phyloP scores from a whole-genome alignment of 2,113 vertebrate genomes.

The Scolopax mira region DNA sequence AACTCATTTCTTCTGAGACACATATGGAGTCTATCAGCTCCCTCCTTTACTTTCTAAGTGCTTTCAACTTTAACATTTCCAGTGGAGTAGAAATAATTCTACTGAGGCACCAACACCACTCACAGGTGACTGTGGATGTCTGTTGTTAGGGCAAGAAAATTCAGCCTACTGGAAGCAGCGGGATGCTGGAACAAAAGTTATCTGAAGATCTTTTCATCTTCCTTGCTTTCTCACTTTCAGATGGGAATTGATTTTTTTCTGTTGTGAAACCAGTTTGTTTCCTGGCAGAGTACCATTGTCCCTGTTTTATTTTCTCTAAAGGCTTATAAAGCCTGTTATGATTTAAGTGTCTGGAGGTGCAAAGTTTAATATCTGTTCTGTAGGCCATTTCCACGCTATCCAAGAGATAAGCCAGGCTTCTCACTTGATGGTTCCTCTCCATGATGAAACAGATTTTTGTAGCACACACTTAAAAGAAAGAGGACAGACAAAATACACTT shows the following conservation, averaged over 20 bases:
- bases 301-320: neutral
- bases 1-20: neutral
- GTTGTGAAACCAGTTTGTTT: neutral
- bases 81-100: neutral
- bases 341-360: constrained; percentile 73
- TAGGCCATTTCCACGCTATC: constrained; percentile 64
- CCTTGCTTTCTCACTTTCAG: neutral
- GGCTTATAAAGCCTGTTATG: constrained; percentile 62
- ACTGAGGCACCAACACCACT: neutral
- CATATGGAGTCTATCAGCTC: neutral
- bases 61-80: neutral
- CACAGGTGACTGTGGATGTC: neutral
- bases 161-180: neutral
- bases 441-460: neutral
- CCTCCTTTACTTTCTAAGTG: neutral
- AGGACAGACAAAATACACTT: neutral
- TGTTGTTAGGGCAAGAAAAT: neutral
- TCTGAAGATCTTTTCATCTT: constrained; percentile 53
- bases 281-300: constrained; percentile 42
- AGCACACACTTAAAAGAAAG: neutral
- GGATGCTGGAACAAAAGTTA: constrained; percentile 23
- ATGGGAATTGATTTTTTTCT: neutral
- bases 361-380: constrained; percentile 66
- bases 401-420: constrained; percentile 56
- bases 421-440: neutral